Percentiles rank a stretch among this genome's conserved stretches.
These are phyloP conservation scores for Oreochromis mossambicus DNA, from an alignment of 2,797 vertebrate genomes.

Conservation along the genomic window DNA sequence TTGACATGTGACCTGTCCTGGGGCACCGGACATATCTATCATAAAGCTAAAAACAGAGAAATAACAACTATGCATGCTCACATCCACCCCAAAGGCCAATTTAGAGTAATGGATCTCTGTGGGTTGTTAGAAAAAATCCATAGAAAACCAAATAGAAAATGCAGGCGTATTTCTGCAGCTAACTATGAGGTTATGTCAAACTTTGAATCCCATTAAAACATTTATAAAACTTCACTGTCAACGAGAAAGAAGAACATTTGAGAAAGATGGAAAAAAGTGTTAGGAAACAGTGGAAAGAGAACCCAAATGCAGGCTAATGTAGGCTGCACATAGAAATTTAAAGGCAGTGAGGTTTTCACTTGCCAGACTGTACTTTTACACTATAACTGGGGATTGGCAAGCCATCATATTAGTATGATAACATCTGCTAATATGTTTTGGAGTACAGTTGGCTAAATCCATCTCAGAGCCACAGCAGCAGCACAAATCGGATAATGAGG, in stretches of 20 bases:
- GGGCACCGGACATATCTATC: too few species aligned
- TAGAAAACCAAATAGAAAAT: background rate
- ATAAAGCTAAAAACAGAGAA: background rate
- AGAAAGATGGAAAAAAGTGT: background rate
- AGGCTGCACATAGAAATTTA: background rate
- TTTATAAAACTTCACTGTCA: background rate
- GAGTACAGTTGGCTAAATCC: background rate
- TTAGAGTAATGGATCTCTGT: background rate
- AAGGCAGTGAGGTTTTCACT: background rate
- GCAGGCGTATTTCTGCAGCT: background rate
- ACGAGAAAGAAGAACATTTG: rapidly evolving
- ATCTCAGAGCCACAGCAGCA: background rate
- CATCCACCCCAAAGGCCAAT: background rate
- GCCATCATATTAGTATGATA: background rate
- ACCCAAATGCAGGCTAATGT: background rate
- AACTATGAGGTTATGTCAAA: background rate
- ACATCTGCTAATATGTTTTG: background rate
- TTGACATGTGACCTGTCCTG: background rate
- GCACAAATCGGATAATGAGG: background rate
- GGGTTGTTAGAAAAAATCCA: background rate
- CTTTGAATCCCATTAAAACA: background rate
- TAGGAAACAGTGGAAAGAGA: background rate
- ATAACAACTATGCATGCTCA: background rate
- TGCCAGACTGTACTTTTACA: background rate
- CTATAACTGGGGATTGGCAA: background rate